Evolutionary conservation across 2,888 invertebrate genomes (phyloP).

Genomic region (Ferdinandea cuprea): DNA sequence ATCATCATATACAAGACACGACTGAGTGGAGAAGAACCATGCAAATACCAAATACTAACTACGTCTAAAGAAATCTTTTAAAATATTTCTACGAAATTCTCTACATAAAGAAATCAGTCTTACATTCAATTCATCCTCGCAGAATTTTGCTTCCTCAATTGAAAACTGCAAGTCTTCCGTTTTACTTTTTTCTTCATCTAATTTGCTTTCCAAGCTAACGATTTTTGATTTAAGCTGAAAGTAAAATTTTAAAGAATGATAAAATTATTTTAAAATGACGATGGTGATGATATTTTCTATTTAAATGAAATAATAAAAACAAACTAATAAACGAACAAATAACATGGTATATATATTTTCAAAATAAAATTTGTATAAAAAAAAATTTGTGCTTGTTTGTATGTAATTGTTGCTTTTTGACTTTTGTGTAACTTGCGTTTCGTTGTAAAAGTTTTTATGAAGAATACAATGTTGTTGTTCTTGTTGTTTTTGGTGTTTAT

Average conservation of each 20-base stretch:
- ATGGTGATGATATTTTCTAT: constrained; percentile 7
- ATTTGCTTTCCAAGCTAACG: constrained; percentile 85
- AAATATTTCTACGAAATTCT: not conserved
- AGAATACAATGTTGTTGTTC: constrained; percentile 82
- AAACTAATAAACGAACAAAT: constrained; percentile 14
- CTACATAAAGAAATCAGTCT: constrained; percentile 76
- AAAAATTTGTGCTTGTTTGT: constrained; percentile 6
- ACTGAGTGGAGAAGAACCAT: not conserved
- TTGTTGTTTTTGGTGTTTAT: constrained; percentile 76
- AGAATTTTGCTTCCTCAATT: constrained; percentile 95
- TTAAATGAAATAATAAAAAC: constrained; percentile 46
- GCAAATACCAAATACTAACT: not conserved
- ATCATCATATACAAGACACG: not conserved
- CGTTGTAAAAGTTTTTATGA: constrained; percentile 79
- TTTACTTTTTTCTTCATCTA: constrained; percentile 91
- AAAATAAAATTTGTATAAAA: constrained; percentile 3
- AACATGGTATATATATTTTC: constrained; percentile 12
- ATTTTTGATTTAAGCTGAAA: constrained; percentile 85
- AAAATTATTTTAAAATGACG: constrained; percentile 5
- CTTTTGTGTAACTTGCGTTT: not conserved
- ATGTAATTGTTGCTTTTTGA: not conserved
- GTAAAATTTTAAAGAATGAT: constrained; percentile 22
- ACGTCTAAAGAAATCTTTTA: not conserved
- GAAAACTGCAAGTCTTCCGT: constrained; percentile 95
- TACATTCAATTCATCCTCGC: constrained; percentile 95